These are phyloP conservation scores for Morpho deidamia DNA, from an alignment of 2,888 invertebrate species.

Conservation along the genomic window DNA sequence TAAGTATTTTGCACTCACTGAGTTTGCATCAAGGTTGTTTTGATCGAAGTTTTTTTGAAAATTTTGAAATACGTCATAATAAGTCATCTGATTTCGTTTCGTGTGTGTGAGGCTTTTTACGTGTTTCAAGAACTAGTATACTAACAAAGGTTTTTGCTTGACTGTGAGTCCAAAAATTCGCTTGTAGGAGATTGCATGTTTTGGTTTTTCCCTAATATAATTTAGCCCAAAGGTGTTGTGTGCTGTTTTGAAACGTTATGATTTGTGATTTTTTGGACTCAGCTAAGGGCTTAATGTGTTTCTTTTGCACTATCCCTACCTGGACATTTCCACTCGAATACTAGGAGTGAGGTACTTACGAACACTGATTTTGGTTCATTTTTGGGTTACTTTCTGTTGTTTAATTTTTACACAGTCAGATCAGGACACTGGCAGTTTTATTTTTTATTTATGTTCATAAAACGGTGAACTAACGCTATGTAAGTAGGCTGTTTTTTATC, in stretches of 20 bases:
- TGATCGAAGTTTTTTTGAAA: neutral
- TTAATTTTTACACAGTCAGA: constrained; percentile 46
- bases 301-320: constrained; percentile 71
- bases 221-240: constrained; percentile 74
- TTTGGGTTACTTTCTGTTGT: constrained; percentile 23
- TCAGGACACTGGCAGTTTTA: constrained; percentile 56
- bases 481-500: constrained; percentile 45
- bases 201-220: constrained; percentile 30
- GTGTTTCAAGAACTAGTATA: constrained; percentile 20
- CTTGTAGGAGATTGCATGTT: constrained; percentile 44
- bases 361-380: constrained; percentile 11
- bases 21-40: constrained; percentile 13
- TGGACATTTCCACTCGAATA: constrained; percentile 69
- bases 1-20: constrained; percentile 44
- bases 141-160: constrained; percentile 27
- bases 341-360: constrained; percentile 62
- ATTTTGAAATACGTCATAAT: too few species aligned
- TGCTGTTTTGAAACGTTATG: constrained; percentile 32
- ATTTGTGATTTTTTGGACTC: constrained; percentile 69
- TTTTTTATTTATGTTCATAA: constrained; percentile 42
- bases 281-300: constrained; percentile 59
- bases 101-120: constrained; percentile 27
- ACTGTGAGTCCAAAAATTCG: constrained; percentile 71
- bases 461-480: constrained; percentile 50
- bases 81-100: constrained; percentile 27